Evolutionary conservation across 2,113 vertebrate species (phyloP).

Genomic region (Lepus americanus): DNA sequence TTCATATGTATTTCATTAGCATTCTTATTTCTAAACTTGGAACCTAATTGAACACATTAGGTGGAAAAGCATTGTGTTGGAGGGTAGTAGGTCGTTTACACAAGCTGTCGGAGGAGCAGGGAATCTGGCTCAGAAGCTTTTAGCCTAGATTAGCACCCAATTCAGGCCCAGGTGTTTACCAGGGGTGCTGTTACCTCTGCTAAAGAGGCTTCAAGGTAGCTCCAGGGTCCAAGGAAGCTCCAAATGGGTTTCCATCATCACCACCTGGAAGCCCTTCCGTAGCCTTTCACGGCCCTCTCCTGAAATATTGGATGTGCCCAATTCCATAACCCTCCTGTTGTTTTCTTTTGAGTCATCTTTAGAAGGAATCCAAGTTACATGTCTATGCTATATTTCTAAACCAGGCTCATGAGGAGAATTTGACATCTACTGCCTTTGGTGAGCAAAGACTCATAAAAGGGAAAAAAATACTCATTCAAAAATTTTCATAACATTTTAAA

Average conservation of each 20-base stretch:
- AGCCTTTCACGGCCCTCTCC: neutral
- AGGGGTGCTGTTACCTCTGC: neutral
- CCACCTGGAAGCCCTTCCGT: rapidly evolving
- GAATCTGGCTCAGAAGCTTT: neutral
- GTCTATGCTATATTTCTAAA: neutral
- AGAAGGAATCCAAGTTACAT: neutral
- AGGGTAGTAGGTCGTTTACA: neutral
- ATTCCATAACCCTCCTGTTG: rapidly evolving
- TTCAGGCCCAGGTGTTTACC: rapidly evolving
- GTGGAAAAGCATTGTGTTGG: neutral
- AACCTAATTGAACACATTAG: neutral
- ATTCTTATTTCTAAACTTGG: neutral
- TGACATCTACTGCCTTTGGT: neutral
- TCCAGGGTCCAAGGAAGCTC: too few species aligned
- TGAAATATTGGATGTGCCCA: neutral
- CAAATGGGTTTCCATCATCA: neutral
- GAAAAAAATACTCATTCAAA: neutral
- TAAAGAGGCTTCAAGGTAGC: rapidly evolving
- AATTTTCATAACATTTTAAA: neutral
- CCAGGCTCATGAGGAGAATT: neutral
- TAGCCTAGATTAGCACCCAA: neutral
- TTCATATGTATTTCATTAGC: neutral
- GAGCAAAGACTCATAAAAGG: neutral
- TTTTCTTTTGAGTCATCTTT: neutral
- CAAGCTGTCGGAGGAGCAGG: neutral